Evolutionary conservation across 2,113 vertebrate genomes (phyloP), one percentile per base, ranked within the genome.

Genomic region (Eubucco bourcierii): DNA sequence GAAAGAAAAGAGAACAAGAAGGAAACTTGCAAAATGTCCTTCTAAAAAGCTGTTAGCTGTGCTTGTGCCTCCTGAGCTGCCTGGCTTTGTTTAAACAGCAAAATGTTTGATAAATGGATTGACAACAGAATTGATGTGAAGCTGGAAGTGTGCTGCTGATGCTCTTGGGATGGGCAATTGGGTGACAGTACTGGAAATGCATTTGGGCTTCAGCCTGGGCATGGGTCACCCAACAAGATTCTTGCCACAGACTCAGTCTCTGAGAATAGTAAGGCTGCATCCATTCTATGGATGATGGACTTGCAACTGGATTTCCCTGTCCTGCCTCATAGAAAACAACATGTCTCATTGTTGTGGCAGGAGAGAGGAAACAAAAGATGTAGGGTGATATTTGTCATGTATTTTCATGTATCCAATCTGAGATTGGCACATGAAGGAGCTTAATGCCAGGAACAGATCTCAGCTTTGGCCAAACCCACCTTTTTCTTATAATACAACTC

Each of bases 161-260:
- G 29, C 16, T 92, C 15, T 39, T 1, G 2, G 25, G 33, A 8
- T 20, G 7, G 33, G 59, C 7, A 5, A 7, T 7, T 21, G 71
- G 23, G 8, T 46, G 0, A 0, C 2, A 10, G 33, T 20, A 16
- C n/a, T 72, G 25, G 31, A 59, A 70, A 34, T 6, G 2, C 0
- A 55, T 75, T 53, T 59, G 55, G 33, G 23, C 5, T 0, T 29
- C 64, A 59, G 25, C 20, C 1, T 17, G 41, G 37, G 37, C 10
- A 17, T 0, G 0, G 10, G 20, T 39, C 37, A 55, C 61, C 61
- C 34, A 37, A 10, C 6, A 53, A 1, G 3, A 14, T 10, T 66
- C 27, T 37, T 12, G 4, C 14, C 21, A 25, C 8, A 59, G 34
- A 19, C 5, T 0, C 4, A 17, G 37, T 16, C 39, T 72, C 79